Base-by-base conservation (phyloP, 92 coral and sea anemone genomes). In the Isaurus tuberculatus region DNA sequence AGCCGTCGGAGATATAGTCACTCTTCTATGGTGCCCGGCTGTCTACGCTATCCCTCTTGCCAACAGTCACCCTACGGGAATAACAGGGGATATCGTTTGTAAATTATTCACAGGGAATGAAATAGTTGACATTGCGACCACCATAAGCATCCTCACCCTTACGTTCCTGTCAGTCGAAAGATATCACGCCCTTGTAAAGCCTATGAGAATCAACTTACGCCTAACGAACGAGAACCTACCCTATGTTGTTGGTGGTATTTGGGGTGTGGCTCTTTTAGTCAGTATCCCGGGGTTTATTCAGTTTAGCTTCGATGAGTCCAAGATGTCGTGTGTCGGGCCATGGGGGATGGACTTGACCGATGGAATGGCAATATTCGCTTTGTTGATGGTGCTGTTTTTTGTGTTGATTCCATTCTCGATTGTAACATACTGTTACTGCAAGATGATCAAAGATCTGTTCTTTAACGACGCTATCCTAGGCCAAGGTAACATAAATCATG, bases 61-160 rank as follows among this genome's bases (percentile, higher is more conserved):
- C 9, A 34, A 75, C 16, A n/a, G 25, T 22, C 81, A 75, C 27
- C 81, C 81, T 14, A 8, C 68, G 46, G 81, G 81, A 4, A n/a
- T 75, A n/a, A 68, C 81, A 22, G 81, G 81, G 20, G 51, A 75
- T 31, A 26, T 75, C 5, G 20, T 75, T 33, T 75, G 81, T 22
- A 75, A 75, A 37, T 0, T 75, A 5, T 75, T 75, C 25, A 75
- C 81, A 23, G 81, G 81, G 19, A 75, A 75, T 20, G 81, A 75
- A 75, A 57, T 55, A 4, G 81, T 75, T 36, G 81, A 75, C 49
- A 32, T 75, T 15, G 81, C 81, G 32, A 75, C 81, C 20, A 75
- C 27, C 31, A 61, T 55, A 2, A 75, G 81, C 68, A 75, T 75
- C 43, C 61, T 75, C 27, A 75, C 37, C 46, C 33, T 75, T 32